Percentiles rank a stretch among this genome's conserved stretches.
Conservation (phyloP, 2,888 invertebrate genomes). For the Drosophila pseudotakahashii region DNA sequence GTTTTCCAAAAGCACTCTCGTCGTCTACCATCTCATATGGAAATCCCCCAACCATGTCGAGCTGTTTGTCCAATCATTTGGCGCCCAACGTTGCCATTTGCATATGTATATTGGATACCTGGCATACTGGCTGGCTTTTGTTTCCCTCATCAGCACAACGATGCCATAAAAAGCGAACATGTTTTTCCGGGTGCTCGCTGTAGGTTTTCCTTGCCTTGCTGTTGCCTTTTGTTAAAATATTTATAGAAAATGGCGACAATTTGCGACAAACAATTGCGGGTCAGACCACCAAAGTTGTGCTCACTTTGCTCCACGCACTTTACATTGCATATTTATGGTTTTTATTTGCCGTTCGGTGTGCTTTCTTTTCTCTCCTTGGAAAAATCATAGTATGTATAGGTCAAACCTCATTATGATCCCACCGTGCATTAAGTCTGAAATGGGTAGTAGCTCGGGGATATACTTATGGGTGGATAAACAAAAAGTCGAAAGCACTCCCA, state of each 20-base stretch:
- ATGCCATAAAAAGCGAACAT: slow-evolving; percentile 47
- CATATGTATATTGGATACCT: slow-evolving; percentile 31
- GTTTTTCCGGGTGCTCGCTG: slow-evolving; percentile 20
- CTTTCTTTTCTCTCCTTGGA: slow-evolving; percentile 1
- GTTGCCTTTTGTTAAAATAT: slow-evolving; percentile 58
- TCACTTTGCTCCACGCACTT: slow-evolving; percentile 30
- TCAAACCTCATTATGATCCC: slow-evolving; percentile 31
- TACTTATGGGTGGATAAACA: slow-evolving; percentile 53
- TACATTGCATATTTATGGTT: slow-evolving; percentile 67
- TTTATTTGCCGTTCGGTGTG: slow-evolving; percentile 37
- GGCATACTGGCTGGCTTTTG: no score
- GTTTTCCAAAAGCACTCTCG: slow-evolving; percentile 1
- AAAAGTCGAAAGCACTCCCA: slow-evolving; percentile 16
- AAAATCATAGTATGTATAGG: slow-evolving; percentile 31
- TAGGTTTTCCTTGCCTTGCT: slow-evolving; percentile 30
- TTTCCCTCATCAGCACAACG: slow-evolving; percentile 39
- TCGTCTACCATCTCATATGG: not conserved
- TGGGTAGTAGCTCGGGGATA: slow-evolving; percentile 28
- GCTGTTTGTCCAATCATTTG: slow-evolving; percentile 34
- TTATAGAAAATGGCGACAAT: slow-evolving; percentile 63
- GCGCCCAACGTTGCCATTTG: slow-evolving; percentile 20
- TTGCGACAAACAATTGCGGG: slow-evolving; percentile 56
- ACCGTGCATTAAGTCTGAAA: slow-evolving; percentile 29
- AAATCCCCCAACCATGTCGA: slow-evolving; percentile 13
- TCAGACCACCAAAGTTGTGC: slow-evolving; percentile 27